Evolutionary conservation across 2,113 vertebrate species (phyloP).

Genomic region (Ictidomys tridecemlineatus): DNA sequence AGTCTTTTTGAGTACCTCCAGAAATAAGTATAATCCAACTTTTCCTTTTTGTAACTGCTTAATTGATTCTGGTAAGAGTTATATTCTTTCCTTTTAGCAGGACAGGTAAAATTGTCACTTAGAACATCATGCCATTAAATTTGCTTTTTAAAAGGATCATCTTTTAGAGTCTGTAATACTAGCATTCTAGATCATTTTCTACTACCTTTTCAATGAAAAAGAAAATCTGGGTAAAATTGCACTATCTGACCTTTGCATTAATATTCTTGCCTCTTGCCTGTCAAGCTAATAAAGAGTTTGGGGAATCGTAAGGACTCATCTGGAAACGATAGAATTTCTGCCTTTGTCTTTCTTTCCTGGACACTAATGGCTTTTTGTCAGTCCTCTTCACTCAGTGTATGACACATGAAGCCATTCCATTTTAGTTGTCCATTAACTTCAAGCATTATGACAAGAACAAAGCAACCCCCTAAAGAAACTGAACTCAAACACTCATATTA

Average conservation of each 20-base stretch:
- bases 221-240: conserved; percentile 88
- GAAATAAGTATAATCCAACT: conserved; percentile 67
- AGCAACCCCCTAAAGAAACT: conserved; percentile 86
- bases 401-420: conserved; percentile 91
- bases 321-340: conserved; percentile 91
- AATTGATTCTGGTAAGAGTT: conserved; percentile 67
- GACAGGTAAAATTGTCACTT: conserved; percentile 88
- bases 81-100: conserved; percentile 81
- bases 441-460: conserved; percentile 92
- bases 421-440: conserved; percentile 93
- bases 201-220: conserved; percentile 88
- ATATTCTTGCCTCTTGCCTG: conserved; percentile 91
- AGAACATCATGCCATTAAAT: conserved; percentile 85
- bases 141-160: conserved; percentile 84
- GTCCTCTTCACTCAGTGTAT: conserved; percentile 92
- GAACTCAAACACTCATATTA: conserved; percentile 88
- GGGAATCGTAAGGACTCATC: conserved; percentile 90
- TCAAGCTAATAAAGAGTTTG: conserved; percentile 91
- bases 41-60: conserved; percentile 76
- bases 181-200: conserved; percentile 89
- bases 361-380: conserved; percentile 96
- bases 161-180: conserved; percentile 85
- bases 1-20: conserved; percentile 63
- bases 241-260: conserved; percentile 92
- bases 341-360: conserved; percentile 93